phyloP scores from a whole-genome alignment of 2,113 vertebrate genomes.

The Galeopterus variegatus region DNA sequence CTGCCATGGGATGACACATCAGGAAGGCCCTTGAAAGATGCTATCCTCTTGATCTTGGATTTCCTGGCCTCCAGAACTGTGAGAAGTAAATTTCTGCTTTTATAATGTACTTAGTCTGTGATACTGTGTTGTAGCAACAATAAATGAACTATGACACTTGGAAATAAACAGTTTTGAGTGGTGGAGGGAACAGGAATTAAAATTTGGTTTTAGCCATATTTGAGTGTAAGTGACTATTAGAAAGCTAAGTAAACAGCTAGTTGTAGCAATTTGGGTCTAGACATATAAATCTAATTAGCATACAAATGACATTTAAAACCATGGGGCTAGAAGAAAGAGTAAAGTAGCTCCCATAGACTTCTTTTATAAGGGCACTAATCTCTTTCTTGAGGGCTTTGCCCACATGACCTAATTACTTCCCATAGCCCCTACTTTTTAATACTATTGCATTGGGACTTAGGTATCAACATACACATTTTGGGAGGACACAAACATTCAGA shows the following conservation, averaged over 20 bases:
- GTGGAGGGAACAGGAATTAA: not conserved
- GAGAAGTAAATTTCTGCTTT: too few species aligned
- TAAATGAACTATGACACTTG: too few species aligned
- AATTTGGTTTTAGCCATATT: not conserved
- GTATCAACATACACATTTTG: not conserved
- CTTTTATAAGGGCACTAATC: not conserved
- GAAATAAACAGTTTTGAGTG: not conserved
- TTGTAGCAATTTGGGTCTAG: not conserved
- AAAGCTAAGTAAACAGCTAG: not conserved
- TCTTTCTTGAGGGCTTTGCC: not conserved
- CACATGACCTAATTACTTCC: not conserved
- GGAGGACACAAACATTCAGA: not conserved
- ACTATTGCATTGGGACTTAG: not conserved
- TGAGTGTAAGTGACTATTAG: not conserved
- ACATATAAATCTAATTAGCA: not conserved
- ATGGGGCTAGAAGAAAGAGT: not conserved
- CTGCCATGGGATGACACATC: too few species aligned
- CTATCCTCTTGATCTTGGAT: too few species aligned
- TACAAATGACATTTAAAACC: not conserved
- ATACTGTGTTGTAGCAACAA: too few species aligned
- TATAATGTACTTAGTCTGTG: too few species aligned
- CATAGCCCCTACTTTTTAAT: not conserved
- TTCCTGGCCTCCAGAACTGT: too few species aligned
- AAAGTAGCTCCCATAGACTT: not conserved
- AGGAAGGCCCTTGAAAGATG: too few species aligned